Evolutionary conservation across 2,888 invertebrate species (phyloP), one percentile per base, ranked within the genome.

Genomic region (Chesias legatella): DNA sequence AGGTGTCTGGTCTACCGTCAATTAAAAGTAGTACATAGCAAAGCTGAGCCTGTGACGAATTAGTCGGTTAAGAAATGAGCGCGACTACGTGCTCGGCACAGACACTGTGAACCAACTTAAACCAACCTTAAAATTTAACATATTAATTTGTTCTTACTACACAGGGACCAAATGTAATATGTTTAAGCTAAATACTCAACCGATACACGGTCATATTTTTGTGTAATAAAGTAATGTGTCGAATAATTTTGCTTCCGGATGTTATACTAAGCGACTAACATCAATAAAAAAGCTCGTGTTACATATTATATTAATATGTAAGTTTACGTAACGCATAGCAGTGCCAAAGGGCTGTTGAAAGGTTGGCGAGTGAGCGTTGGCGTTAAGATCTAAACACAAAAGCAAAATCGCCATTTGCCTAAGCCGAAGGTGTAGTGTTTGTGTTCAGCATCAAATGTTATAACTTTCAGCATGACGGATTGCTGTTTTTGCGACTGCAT

Each of bases 341-440:
- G 60, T 37, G 51, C 51, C 53, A 52, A 43, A 66, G 62, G 62
- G 56, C 66, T 67, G 73, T 74, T 67, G 74, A 80, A 74, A 77
- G 69, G 65, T 65, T 70, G 74, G 76, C 73, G 72, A n/a, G n/a
- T 64, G 63, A 58, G 65, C 63, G 78, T 77, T 67, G 76, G 73
- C 66, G 72, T 53, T 37, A 53, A 57, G n/a, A n/a, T n/a, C 64
- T 69, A 73, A 72, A 79, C 13, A 17, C 5, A 17, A 17, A 17
- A 2, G 13, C 13, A 17, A 17, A 17, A 17, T 17, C 13, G 13
- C 13, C 13, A 17, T 3, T 17, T 17, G 13, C 13, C 13, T 17
- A 17, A 2, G 13, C 13, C 5, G 5, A 17, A 17, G 5, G 13
- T 17, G 13, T 17, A 17, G 13, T 17, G 13, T 17, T 17, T 17